These are phyloP conservation scores for Panorpa germanica DNA, from an alignment of 2,888 invertebrate genomes.

Conservation along the genomic window DNA sequence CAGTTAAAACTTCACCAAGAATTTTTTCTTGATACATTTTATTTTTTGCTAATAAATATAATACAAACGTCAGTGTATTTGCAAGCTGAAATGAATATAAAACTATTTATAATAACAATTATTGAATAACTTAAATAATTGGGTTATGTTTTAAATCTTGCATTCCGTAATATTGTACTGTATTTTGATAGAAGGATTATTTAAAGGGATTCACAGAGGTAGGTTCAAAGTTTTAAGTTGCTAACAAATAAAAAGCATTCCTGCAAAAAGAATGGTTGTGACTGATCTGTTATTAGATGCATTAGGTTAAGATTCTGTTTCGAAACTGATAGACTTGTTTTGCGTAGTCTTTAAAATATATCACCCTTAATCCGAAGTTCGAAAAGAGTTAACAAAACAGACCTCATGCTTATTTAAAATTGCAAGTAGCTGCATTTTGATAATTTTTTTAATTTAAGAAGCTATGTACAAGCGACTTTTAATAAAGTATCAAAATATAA, in stretches of 20 bases:
- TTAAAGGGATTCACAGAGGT: too few species aligned
- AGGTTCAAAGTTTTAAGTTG: slow-evolving; percentile 1
- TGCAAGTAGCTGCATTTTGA: too few species aligned
- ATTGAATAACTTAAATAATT: neutral
- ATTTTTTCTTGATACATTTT: slow-evolving; percentile 45
- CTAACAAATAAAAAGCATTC: neutral
- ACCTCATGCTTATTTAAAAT: too few species aligned
- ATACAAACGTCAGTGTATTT: slow-evolving; percentile 59
- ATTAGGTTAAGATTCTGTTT: too few species aligned
- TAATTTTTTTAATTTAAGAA: slow-evolving; percentile 4
- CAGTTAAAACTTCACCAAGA: slow-evolving; percentile 36
- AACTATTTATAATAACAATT: slow-evolving; percentile 2
- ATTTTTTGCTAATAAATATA: slow-evolving; percentile 53
- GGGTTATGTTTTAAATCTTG: neutral
- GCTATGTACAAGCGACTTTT: neutral
- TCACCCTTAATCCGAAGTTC: too few species aligned
- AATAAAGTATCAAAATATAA: too few species aligned
- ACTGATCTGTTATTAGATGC: too few species aligned
- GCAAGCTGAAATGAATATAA: slow-evolving; percentile 47
- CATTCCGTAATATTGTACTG: neutral
- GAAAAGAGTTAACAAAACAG: too few species aligned
- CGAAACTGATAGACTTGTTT: too few species aligned
- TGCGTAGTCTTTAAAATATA: too few species aligned
- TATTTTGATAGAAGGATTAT: neutral
- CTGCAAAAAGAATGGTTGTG: slow-evolving; percentile 8